Evolutionary conservation across 2,113 vertebrate species (phyloP), one percentile per base, ranked within the genome.

Genomic region (Chroicocephalus ridibundus): DNA sequence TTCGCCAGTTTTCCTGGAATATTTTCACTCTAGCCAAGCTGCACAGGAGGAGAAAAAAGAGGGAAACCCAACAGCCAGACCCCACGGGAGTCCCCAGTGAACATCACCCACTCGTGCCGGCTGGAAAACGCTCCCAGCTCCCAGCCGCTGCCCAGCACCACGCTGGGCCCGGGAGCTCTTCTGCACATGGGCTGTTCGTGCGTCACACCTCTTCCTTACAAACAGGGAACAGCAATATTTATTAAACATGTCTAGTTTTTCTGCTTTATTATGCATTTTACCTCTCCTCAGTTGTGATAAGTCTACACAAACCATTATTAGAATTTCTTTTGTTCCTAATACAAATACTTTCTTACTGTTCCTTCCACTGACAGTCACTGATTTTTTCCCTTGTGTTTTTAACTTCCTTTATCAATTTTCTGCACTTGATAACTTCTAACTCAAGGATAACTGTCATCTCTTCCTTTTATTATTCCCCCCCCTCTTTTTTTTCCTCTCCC

Each of bases 261-360:
- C 89, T 95, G 86, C 93, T 95, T 94, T 95, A 95, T 96, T 96
- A 97, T 92, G 95, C 95, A 84, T 94, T 94, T 95, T 95, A 75
- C 88, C 62, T 88, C 76, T 95, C 81, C 81, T 85, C 93, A 82
- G 77, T 77, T 1, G 3, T 78, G 91, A 89, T 79, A 93, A 95
- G 97, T 96, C 97, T 97, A 96, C 78, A 94, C 90, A 96, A 95
- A 80, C 94, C 96, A 95, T 97, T 97, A 96, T 96, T 91, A 97
- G 86, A 95, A 97, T 97, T 95, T 94, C 96, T 97, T 97, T 96
- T 97, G 96, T 96, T 97, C 97, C 62, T 57, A 86, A 85, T 55
- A 97, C 65, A 95, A 94, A 96, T 75, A 96, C 89, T 94, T 94
- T 87, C 91, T 76, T 69, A 83, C 90, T 82, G 76, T 94, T 95